Percentiles rank a stretch among this genome's conserved stretches.
These are phyloP conservation scores for Pachyuromys duprasi DNA, from an alignment of 2,797 vertebrate genomes.

Conservation along the genomic window DNA sequence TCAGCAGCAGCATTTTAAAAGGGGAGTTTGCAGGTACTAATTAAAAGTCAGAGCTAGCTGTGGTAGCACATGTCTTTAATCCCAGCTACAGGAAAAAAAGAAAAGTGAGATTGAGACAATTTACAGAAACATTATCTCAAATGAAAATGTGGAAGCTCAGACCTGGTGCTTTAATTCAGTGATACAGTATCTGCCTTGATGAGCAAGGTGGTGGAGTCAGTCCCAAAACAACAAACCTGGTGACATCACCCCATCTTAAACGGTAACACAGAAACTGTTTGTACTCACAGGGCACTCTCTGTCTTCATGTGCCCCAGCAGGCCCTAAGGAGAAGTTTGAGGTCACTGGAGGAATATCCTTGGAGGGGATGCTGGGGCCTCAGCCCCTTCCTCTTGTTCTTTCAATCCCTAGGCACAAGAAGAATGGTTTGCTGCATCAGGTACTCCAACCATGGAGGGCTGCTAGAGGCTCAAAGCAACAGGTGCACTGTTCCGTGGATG, in stretches of 20 bases:
- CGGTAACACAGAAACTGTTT: neutral
- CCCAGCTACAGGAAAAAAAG: neutral
- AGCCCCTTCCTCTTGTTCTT: neutral
- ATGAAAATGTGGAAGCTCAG: neutral
- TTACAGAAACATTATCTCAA: neutral
- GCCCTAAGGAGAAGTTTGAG: neutral
- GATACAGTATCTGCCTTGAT: rapidly evolving
- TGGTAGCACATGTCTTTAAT: neutral
- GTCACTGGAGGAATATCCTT: neutral
- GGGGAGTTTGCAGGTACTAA: neutral
- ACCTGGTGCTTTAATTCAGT: neutral
- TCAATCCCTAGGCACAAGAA: neutral
- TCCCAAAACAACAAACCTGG: neutral
- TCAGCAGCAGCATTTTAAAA: neutral
- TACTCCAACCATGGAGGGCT: no score
- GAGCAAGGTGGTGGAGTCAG: neutral
- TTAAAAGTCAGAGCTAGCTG: neutral
- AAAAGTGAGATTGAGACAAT: neutral
- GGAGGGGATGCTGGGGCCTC: neutral
- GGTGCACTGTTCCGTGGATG: no score
- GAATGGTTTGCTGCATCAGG: neutral
- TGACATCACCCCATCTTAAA: neutral
- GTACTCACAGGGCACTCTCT: rapidly evolving
- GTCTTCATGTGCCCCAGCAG: neutral
- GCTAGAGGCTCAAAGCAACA: neutral